Evolutionary conservation across 2,113 vertebrate genomes (phyloP), one percentile per base, ranked within the genome.

Genomic region (Eretmochelys imbricata): DNA sequence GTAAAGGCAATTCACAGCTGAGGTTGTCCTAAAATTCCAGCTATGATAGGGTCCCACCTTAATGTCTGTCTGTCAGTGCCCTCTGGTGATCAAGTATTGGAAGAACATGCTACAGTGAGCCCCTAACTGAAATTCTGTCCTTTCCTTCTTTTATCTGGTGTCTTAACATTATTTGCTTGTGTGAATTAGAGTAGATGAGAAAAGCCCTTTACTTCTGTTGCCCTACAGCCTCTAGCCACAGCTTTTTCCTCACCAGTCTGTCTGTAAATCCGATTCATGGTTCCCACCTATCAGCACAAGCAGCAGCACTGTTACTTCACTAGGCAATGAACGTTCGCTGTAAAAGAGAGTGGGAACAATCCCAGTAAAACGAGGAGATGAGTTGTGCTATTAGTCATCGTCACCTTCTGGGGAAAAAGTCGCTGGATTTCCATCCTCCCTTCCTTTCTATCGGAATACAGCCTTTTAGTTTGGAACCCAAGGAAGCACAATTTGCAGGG

Each of bases 31-130:
- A 38, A 12, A 87, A 69, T 0, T 69, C 59, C 72, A 84, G 46
- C 82, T 38, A 20, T 42, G 38, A 65, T 29, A 1, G 22, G 38
- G 5, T 76, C 38, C 38, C 72, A 25, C 0, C 48, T 19, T 35
- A 3, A 1, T 1, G 14, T 35, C 62, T 69, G 1, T 38, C 3
- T 1, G 9, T 49, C 62, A 87, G 86, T 22, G 0, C 42, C 54
- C 1, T 0, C 6, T 5, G 53, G 31, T 16, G 81, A 53, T 78
- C 75, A 12, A 1, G 10, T 75, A 25, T 83, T 14, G 2, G 22
- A 76, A 72, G 29, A 13, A 38, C 81, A 92, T 49, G 38, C 1
- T 1, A 90, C 50, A 76, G 38, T 53, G 69, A 80, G 42, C 81
- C 62, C 81, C 5, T 14, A 85, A 87, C 89, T 51, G 35, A 46